phyloP scores from a whole-genome alignment of 2,888 invertebrate species.

The Petrophora chlorosata region DNA sequence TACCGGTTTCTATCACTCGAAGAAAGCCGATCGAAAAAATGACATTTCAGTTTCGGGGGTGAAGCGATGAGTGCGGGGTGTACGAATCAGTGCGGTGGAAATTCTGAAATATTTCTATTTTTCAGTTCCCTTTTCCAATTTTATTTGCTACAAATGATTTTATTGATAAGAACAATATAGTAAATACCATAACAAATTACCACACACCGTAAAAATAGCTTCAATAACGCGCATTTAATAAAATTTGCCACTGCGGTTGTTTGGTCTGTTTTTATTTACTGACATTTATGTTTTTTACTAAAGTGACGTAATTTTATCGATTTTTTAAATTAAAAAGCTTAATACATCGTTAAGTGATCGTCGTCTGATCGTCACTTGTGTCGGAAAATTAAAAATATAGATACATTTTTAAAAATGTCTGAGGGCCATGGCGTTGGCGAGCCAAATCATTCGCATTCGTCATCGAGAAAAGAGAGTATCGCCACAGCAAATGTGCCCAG shows the following conservation, averaged over 20 bases:
- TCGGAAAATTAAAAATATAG: conserved; percentile 12
- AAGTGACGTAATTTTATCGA: conserved; percentile 37
- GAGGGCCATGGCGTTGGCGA: conserved; percentile 64
- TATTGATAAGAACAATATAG: conserved; percentile 27
- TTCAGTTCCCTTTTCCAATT: conserved; percentile 55
- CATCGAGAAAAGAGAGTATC: conserved; percentile 70
- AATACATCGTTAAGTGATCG: conserved; percentile 27
- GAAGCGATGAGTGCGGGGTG: conserved; percentile 58
- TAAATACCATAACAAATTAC: conserved; percentile 19
- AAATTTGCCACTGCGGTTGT: conserved; percentile 29
- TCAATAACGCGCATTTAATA: conserved; percentile 19
- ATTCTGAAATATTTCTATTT: conserved; percentile 56
- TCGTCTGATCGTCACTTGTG: conserved; percentile 4
- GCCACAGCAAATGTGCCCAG: conserved; percentile 81
- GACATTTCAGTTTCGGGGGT: conserved; percentile 68
- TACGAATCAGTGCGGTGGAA: conserved; percentile 54
- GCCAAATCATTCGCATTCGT: conserved; percentile 55
- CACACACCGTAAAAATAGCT: conserved; percentile 15
- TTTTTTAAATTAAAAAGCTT: conserved; percentile 17
- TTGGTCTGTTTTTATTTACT: conserved; percentile 36
- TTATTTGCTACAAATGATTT: conserved; percentile 49
- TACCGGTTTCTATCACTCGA: conserved; percentile 32
- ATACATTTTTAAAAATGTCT: conserved; percentile 57
- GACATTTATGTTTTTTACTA: conserved; percentile 31
- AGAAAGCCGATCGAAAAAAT: conserved; percentile 70